Evolutionary conservation across 2,113 vertebrate species (phyloP).

Genomic region (Prietella phreatophila): DNA sequence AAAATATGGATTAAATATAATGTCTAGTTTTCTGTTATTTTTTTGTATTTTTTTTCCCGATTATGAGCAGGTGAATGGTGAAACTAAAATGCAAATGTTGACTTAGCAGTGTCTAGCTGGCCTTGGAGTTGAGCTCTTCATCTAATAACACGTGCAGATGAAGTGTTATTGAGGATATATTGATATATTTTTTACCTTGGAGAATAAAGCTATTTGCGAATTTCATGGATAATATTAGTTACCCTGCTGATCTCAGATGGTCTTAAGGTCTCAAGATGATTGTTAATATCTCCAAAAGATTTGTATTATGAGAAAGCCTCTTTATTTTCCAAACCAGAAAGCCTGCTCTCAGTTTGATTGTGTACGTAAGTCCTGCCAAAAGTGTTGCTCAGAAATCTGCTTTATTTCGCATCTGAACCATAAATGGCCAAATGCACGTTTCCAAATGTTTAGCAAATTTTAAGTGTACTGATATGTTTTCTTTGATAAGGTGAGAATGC

Average conservation of each 20-base stretch:
- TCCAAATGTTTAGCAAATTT: background rate
- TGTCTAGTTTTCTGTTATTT: background rate
- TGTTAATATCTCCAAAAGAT: background rate
- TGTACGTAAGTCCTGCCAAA: background rate
- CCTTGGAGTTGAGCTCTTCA: background rate
- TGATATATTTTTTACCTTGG: background rate
- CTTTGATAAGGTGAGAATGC: background rate
- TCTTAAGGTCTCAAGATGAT: background rate
- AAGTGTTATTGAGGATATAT: background rate
- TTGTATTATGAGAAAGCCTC: background rate
- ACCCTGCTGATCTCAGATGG: background rate
- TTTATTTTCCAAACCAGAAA: background rate
- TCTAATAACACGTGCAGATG: background rate
- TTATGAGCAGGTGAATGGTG: background rate
- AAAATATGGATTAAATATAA: background rate
- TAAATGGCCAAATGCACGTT: background rate
- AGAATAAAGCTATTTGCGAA: background rate
- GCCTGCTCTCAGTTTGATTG: background rate
- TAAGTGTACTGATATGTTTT: background rate
- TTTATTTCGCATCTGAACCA: background rate
- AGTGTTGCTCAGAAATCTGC: background rate
- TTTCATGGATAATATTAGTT: background rate
- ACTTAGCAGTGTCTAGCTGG: background rate
- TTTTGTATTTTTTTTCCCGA: background rate
- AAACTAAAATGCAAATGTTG: background rate